Evolutionary conservation across 2,888 invertebrate species (phyloP).

Genomic region (Papilio demoleus): DNA sequence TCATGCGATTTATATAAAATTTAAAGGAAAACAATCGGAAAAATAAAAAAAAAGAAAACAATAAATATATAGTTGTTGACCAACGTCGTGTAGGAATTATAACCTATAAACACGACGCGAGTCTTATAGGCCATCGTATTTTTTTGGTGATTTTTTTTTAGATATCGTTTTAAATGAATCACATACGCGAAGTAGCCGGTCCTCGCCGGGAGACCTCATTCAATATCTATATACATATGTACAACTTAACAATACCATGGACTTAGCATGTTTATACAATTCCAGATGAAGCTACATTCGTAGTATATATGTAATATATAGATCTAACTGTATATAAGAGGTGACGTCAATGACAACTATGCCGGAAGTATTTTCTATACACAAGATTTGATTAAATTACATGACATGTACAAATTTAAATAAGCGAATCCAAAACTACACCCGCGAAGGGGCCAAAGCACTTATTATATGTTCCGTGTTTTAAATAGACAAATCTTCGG

Average conservation of each 20-base stretch:
- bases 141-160: constrained; percentile 59
- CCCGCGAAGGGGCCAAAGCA: constrained; percentile 25
- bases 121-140: constrained; percentile 62
- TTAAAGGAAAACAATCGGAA: constrained; percentile 62
- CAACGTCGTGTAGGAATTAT: constrained; percentile 58
- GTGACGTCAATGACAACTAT: neutral
- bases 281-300: constrained; percentile 25
- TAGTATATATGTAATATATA: constrained; percentile 20
- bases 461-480: constrained; percentile 47
- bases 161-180: constrained; percentile 59
- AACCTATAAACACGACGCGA: constrained; percentile 53
- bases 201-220: constrained; percentile 52
- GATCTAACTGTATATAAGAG: neutral
- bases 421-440: constrained; percentile 31
- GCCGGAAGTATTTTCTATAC: neutral
- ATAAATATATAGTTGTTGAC: constrained; percentile 54
- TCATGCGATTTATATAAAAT: constrained; percentile 73
- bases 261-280: constrained; percentile 57
- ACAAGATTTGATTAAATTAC: constrained; percentile 3
- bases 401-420: constrained; percentile 17
- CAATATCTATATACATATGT: constrained; percentile 72
- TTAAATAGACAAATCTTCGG: constrained; percentile 30
- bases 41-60: constrained; percentile 60
- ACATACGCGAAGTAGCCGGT: constrained; percentile 68
- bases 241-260: constrained; percentile 63